Evolutionary conservation across 2,888 invertebrate species (phyloP).

Genomic region (Eremobia ochroleuca): DNA sequence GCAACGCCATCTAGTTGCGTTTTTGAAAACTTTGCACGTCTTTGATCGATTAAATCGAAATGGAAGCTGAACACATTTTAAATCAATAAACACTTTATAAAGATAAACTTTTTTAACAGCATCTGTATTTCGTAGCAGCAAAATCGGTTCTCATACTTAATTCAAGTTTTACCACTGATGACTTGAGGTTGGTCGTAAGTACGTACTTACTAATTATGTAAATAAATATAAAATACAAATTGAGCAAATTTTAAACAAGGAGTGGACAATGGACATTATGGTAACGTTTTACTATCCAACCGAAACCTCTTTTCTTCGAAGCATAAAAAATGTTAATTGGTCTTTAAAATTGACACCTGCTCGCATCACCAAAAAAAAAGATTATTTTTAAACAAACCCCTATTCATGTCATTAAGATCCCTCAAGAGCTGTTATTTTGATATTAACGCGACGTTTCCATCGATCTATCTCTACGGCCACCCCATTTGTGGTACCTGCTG

Average conservation of each 20-base stretch:
- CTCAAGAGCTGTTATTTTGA: conserved; percentile 64
- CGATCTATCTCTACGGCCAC: conserved; percentile 69
- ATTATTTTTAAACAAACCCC: conserved; percentile 44
- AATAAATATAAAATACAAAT: background rate
- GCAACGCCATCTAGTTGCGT: background rate
- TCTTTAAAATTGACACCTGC: conserved; percentile 58
- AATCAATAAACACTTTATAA: background rate
- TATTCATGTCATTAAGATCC: conserved; percentile 62
- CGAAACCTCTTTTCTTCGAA: background rate
- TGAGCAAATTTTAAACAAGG: background rate
- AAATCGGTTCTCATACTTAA: no score
- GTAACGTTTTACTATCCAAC: background rate
- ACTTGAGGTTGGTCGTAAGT: background rate
- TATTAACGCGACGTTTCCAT: conserved; percentile 66
- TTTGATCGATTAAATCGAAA: background rate
- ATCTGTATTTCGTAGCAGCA: background rate
- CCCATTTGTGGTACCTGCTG: conserved; percentile 82
- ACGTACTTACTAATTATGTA: background rate
- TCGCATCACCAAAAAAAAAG: conserved; percentile 16
- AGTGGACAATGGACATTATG: no score
- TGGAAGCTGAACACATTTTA: background rate
- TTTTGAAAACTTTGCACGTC: background rate
- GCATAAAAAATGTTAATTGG: conserved; percentile 16
- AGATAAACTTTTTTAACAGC: background rate
- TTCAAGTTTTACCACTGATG: background rate